These are phyloP conservation scores for Branchinecta sandiegonensis DNA, from an alignment of 2,888 invertebrate species.

Conservation along the genomic window DNA sequence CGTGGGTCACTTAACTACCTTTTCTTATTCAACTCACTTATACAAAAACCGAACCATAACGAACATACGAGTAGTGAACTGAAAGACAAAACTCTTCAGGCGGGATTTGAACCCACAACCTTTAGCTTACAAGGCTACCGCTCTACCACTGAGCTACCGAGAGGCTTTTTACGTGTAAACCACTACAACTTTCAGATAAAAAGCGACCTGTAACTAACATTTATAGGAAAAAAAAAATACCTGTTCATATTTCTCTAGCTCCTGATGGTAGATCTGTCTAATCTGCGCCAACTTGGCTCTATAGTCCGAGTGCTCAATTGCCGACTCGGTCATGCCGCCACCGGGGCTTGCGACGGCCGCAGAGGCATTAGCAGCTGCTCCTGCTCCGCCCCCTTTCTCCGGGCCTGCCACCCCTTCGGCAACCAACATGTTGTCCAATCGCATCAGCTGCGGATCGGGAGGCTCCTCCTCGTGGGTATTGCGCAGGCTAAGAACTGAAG, in stretches of 20 bases:
- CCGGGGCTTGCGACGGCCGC: constrained; percentile 55
- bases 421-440: constrained; percentile 84
- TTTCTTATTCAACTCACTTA: too few species aligned
- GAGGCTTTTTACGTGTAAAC: too few species aligned
- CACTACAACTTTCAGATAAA: too few species aligned
- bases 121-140: too few species aligned
- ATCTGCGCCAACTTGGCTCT: constrained; percentile 96
- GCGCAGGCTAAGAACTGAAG: constrained; percentile 71
- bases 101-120: too few species aligned
- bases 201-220: too few species aligned
- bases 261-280: constrained; percentile 96
- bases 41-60: too few species aligned
- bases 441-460: constrained; percentile 94
- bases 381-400: constrained; percentile 77
- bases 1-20: too few species aligned
- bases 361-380: constrained; percentile 74
- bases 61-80: too few species aligned
- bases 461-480: constrained; percentile 97
- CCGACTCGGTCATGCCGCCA: constrained; percentile 71
- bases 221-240: constrained; percentile 36
- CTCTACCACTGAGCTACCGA: neutral
- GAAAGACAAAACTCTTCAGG: too few species aligned
- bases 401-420: constrained; percentile 97
- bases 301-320: constrained; percentile 98
- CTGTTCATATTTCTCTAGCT: constrained; percentile 98